phyloP scores from a whole-genome alignment of 2,113 vertebrate species.

The Dendropsophus ebraccatus region DNA sequence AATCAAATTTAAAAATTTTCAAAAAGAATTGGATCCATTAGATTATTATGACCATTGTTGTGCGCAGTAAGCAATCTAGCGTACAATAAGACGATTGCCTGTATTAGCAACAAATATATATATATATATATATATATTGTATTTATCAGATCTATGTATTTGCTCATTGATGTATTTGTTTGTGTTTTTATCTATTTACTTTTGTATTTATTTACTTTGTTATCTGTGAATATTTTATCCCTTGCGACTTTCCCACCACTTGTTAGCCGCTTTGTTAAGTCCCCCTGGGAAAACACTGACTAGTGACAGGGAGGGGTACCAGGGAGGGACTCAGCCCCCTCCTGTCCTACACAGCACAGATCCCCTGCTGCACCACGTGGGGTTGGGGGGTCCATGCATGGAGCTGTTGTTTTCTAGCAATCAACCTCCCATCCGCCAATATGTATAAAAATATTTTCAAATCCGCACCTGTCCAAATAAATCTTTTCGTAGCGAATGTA shows the following conservation, averaged over 20 bases:
- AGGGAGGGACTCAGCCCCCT: background rate
- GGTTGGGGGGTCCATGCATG: background rate
- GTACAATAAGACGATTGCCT: no score
- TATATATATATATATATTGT: no score
- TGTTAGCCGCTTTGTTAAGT: slow-evolving; percentile 3
- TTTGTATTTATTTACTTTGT: no score
- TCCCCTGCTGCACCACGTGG: slow-evolving; percentile 31
- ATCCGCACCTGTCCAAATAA: background rate
- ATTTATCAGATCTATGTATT: no score
- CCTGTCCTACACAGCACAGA: background rate
- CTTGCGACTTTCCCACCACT: slow-evolving; percentile 21
- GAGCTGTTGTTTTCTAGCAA: background rate
- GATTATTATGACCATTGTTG: background rate
- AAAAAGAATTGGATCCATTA: background rate
- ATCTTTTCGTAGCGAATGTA: background rate
- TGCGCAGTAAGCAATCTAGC: background rate
- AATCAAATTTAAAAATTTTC: background rate
- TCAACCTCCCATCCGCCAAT: background rate
- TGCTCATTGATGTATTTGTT: no score
- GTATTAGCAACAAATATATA: no score
- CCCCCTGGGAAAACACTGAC: background rate
- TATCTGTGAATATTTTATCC: background rate
- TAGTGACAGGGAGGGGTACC: slow-evolving; percentile 5
- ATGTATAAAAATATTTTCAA: background rate
- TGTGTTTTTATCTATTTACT: no score